Evolutionary conservation across 2,888 invertebrate genomes (phyloP).

Genomic region (Papilio elwesi): DNA sequence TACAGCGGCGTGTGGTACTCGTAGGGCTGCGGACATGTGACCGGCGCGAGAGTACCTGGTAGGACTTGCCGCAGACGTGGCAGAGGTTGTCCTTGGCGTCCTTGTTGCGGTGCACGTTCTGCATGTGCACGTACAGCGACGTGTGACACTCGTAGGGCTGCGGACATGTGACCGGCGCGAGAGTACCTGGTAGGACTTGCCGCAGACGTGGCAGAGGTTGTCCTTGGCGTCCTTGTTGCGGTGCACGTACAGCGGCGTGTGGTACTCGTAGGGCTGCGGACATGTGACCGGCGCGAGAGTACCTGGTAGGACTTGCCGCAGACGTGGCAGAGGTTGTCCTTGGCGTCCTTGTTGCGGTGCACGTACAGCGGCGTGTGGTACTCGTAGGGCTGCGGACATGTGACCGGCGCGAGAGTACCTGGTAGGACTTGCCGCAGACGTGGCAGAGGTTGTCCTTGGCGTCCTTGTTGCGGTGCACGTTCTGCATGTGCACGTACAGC

Average conservation of each 20-base stretch:
- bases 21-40: constrained; percentile 72
- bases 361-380: constrained; percentile 77
- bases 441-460: constrained; percentile 67
- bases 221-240: constrained; percentile 38
- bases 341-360: constrained; percentile 42
- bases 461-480: too few species aligned
- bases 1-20: constrained; percentile 77
- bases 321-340: constrained; percentile 72
- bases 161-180: too few species aligned
- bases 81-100: constrained; percentile 61
- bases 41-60: too few species aligned
- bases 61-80: constrained; percentile 74
- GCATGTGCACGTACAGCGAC: constrained; percentile 70
- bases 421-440: constrained; percentile 70
- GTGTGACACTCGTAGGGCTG: constrained; percentile 80
- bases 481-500: constrained; percentile 63
- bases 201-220: constrained; percentile 78
- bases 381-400: constrained; percentile 74
- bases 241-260: constrained; percentile 74
- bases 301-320: constrained; percentile 64
- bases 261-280: constrained; percentile 76
- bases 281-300: too few species aligned
- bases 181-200: constrained; percentile 55
- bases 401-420: too few species aligned
- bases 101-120: too few species aligned